Conservation (phyloP, 2,888 invertebrate species). For the Microctonus brassicae region DNA sequence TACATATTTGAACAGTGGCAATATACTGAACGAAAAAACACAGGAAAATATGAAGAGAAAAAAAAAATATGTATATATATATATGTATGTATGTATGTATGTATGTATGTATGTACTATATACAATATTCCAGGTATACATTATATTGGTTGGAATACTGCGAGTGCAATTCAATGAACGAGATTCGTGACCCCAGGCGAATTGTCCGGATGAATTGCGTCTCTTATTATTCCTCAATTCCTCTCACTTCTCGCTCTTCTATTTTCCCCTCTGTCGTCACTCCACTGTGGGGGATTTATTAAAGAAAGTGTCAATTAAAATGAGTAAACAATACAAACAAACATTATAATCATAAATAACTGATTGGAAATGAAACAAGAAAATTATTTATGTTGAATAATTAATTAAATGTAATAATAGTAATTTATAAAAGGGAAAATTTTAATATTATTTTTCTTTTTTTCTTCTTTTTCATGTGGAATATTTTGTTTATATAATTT, state of each 20-base stretch:
- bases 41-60: not conserved
- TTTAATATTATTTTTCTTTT: too few species aligned
- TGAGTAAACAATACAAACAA: not conserved
- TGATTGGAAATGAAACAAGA: not conserved
- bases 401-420: too few species aligned
- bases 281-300: not conserved
- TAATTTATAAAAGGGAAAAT: too few species aligned
- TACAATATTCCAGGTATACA: not conserved
- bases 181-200: slow-evolving; percentile 20
- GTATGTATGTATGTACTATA: not conserved
- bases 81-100: too few species aligned
- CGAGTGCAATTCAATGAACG: slow-evolving; percentile 22
- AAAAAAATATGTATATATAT: slow-evolving; percentile 14
- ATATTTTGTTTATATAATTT: too few species aligned
- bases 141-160: slow-evolving; percentile 12
- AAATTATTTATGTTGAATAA: not conserved
- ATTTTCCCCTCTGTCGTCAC: not conserved
- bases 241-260: not conserved
- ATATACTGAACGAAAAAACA: not conserved
- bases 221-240: not conserved
- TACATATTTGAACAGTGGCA: not conserved
- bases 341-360: not conserved
- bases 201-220: slow-evolving; percentile 6
- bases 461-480: too few species aligned
- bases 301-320: not conserved